Evolutionary conservation across 1,140 invertebrate genomes (phyloP), one percentile per base, ranked within the genome.

Genomic region (Ceratoteleas bidentatus): DNA sequence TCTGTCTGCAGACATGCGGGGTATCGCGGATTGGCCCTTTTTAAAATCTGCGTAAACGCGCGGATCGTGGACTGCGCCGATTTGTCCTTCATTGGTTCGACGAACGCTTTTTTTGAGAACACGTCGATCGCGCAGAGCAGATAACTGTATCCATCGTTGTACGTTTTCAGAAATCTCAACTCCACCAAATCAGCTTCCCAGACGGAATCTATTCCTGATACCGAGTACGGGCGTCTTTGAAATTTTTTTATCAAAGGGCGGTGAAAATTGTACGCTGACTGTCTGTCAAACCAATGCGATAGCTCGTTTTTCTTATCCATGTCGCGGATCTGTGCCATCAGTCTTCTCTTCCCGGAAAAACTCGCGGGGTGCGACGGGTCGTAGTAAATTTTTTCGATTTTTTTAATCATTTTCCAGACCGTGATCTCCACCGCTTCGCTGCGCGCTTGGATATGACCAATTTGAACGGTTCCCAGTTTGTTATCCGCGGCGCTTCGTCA

Each of bases 71-170:
- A 2, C 0, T 68, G 14, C 6, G 61, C 68, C 13, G 73, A 84
- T 81, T 90, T 91, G 2, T 74, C 76, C 75, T 83, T 84, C 24
- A 91, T 16, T 8, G 87, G 85, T 36, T 87, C 45, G 76, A 84
- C 84, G 84, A 74, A 90, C 6, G 83, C 85, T 72, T 77, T 87
- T 70, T 88, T 89, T n/a, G 9, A n/a, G 56, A 91, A 88, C 0
- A 86, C 77, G 72, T 92, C 89, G 52, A 91, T 90, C 2, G 88
- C 85, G 7, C 79, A 85, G n/a, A 92, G 61, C 32, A 92, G 72
- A 66, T 87, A 92, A 1, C 73, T 80, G 50, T 62, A 65, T 10
- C 76, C 68, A 57, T 86, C 62, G 74, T 92, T 91, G 33, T 85
- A 72, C 40, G 65, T 74, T 66, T 69, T 85, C n/a, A 90, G 57